Evolutionary conservation across 2,797 vertebrate genomes (phyloP), one percentile per base, ranked within the genome.

Genomic region (Cyclura pinguis): DNA sequence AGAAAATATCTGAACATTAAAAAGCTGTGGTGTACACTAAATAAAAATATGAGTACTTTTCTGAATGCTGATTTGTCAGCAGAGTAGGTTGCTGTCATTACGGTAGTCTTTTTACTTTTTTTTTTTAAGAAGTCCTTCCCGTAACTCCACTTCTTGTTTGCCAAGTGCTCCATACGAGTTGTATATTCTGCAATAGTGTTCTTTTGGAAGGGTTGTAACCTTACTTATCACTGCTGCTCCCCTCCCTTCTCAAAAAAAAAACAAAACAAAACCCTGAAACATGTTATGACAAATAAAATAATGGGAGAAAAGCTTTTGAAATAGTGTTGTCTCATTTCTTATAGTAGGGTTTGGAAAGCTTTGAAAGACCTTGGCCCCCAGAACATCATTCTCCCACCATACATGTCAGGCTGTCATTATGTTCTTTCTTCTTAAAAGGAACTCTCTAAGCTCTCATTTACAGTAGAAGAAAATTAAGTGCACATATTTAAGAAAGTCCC

Each of bases 21-120:
- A 59, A 9, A 8, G 1, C 42, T 78, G 92, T 91, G 85, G 80
- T 90, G 57, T 86, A 72, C 20, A 74, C 5, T 80, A 42, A 27
- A 85, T 80, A 73, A 57, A 72, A 72, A 29, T 29, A 59, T 47
- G 52, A 88, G 24, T 76, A 27, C 88, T 87, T 88, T 32, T 81
- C 92, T 89, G 59, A 77, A 84, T 89, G 22, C 83, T 76, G 73
- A 62, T 47, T 64, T 89, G 81, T 88, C 77, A 57, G 47, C 78
- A 80, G 47, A 52, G 20, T 52, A 69, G 4, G 32, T 67, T 47
- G 80, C 42, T 29, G 72, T 32, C 55, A n/a, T 74, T 67, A 20
- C 16, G 47, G 42, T 16, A 13, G 20, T 32, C 35, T 52, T 24
- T 90, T 29, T n/a, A 81, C 72, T 47, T 47, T 47, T 88, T 77